Base-by-base conservation (phyloP, 2,113 vertebrate species). In the Ageneiosus marmoratus region DNA sequence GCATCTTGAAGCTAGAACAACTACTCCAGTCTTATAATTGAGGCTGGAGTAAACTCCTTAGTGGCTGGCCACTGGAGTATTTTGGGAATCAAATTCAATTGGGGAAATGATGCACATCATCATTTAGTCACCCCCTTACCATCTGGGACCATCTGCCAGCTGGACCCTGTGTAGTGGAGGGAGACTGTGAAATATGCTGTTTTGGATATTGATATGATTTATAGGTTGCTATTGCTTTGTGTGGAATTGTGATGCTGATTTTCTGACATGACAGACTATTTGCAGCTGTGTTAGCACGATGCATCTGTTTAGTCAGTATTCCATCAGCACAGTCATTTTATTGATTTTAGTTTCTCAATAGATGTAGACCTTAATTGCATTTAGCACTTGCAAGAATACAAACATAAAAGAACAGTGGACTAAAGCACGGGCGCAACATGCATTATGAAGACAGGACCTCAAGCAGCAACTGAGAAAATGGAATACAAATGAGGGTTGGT, bases 1-100 rank as follows among this genome's bases (percentile, higher is more conserved):
- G 29, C 56, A 13, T 53, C 72, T 58, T 10, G 53, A 67, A 74
- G n/a, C 29, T 22, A 51, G 65, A 79, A 18, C 29, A 22, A 46
- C 60, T 29, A 6, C 53, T 73, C 51, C 50, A 34, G 50, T 44
- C 32, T 12, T 58, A 34, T 83, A 65, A 77, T 77, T 77, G 44
- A 69, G 12, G n/a, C 56, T 46, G 44, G 62, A 67, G 81, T 24
- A 60, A 32, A 27, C 34, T 50, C 63, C 65, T 44, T 78, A 60
- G 55, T 80, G 81, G 18, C 60, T 72, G 5, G 16, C 73, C 60
- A 32, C 46, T 60, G 81, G 60, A 20, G 48, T 78, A 78, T 77
- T 81, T 78, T 81, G 69, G 53, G 58, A 67, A 15, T 81, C 58
- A 62, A 77, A 83, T 86, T 84, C 53, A 83, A 81, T 83, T 53